phyloP scores from a whole-genome alignment of 2,797 vertebrate genomes.

The Sciurus vulgaris region DNA sequence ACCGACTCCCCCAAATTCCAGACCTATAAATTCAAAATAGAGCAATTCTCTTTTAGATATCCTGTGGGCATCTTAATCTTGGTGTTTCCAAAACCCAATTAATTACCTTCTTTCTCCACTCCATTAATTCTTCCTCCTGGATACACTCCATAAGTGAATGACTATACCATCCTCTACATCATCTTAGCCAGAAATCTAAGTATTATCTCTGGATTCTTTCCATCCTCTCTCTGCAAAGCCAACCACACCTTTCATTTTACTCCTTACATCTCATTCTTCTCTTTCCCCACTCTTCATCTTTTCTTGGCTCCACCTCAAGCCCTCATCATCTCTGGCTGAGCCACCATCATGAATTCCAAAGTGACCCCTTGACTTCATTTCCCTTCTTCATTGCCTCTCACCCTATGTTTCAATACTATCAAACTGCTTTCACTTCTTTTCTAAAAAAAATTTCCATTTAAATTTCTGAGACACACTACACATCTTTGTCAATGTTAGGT shows the following conservation, averaged over 20 bases:
- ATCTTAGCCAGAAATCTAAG: neutral
- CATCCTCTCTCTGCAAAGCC: neutral
- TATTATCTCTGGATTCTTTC: constrained; percentile 4
- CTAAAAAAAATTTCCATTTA: neutral
- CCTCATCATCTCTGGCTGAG: neutral
- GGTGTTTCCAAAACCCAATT: constrained; percentile 13
- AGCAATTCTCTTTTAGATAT: constrained; percentile 45
- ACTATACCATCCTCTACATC: neutral
- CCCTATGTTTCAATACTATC: neutral
- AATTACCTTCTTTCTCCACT: neutral
- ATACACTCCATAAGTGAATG: neutral
- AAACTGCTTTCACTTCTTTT: neutral
- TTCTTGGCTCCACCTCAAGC: neutral
- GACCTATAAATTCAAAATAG: constrained; percentile 38
- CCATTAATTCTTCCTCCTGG: neutral
- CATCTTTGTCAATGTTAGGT: neutral
- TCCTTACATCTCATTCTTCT: neutral
- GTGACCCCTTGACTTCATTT: neutral
- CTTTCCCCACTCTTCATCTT: neutral
- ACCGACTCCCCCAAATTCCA: neutral
- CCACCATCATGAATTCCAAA: neutral
- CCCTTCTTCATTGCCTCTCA: neutral
- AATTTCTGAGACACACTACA: neutral
- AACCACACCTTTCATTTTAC: neutral
- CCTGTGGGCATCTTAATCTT: neutral